Percentiles rank a stretch among this genome's conserved stretches.
phyloP scores from a whole-genome alignment of 2,797 vertebrate species.

The Pseudochirops corinnae region DNA sequence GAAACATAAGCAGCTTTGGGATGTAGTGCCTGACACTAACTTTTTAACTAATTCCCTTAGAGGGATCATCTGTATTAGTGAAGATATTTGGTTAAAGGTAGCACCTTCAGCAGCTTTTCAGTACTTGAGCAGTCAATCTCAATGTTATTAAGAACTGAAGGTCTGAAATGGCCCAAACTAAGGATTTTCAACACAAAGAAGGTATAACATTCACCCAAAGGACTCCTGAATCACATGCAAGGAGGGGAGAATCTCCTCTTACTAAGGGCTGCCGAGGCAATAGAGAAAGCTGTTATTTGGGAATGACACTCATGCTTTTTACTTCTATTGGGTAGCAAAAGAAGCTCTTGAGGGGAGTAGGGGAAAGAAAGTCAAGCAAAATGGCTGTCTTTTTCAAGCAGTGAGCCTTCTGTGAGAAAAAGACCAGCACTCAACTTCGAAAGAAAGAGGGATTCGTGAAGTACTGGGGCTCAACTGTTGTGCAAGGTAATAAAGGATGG shows the following conservation, averaged over 20 bases:
- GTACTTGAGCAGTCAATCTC: conserved; percentile 78
- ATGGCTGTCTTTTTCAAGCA: conserved; percentile 31
- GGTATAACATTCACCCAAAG: conserved; percentile 60
- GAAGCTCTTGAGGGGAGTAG: conserved; percentile 59
- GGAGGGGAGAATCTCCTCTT: conserved; percentile 59
- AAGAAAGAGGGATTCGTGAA: background rate
- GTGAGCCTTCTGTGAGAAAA: conserved; percentile 37
- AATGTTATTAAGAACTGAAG: conserved; percentile 75
- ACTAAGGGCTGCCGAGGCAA: conserved; percentile 12
- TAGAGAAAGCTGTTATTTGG: conserved; percentile 48
- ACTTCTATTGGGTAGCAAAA: conserved; percentile 12
- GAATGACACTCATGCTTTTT: conserved; percentile 50
- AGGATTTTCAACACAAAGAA: conserved; percentile 73
- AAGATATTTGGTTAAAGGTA: conserved; percentile 84
- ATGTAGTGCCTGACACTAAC: conserved; percentile 82
- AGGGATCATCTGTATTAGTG: conserved; percentile 83
- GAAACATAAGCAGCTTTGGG: conserved; percentile 85
- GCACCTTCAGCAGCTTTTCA: conserved; percentile 75
- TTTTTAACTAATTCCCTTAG: conserved; percentile 82
- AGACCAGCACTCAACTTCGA: background rate
- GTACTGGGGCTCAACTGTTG: background rate
- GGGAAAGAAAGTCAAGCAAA: conserved; percentile 53
- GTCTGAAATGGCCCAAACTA: conserved; percentile 71
- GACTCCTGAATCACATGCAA: conserved; percentile 25
- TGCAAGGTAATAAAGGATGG: background rate